Conservation (phyloP, 2,888 invertebrate genomes). For the Cantharis rustica region DNA sequence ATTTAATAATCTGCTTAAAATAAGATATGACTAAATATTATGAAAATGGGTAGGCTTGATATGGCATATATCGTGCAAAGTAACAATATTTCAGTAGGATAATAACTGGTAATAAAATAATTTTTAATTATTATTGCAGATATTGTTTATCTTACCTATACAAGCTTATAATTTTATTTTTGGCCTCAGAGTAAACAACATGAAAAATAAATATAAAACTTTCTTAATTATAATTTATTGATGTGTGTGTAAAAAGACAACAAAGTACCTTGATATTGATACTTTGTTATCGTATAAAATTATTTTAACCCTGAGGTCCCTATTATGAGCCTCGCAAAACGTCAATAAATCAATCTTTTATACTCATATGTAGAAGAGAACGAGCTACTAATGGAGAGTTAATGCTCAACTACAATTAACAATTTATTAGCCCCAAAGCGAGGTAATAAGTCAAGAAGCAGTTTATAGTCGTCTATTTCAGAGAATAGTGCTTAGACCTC, state of each 20-base stretch:
- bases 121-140: constrained; percentile 14
- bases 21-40: neutral
- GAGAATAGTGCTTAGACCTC: neutral
- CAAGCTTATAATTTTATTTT: neutral
- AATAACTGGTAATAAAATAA: constrained; percentile 8
- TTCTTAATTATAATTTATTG: neutral
- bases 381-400: neutral
- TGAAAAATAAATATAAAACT: neutral
- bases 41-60: neutral
- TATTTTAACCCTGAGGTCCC: neutral
- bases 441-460: neutral
- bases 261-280: neutral
- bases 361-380: neutral
- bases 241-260: neutral
- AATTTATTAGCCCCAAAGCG: neutral
- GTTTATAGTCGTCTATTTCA: neutral
- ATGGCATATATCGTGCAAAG: constrained; percentile 2
- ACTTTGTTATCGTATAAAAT: neutral
- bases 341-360: neutral
- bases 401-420: neutral
- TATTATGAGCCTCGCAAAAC: neutral
- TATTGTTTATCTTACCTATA: neutral
- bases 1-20: neutral
- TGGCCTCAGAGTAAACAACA: neutral
- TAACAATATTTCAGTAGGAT: neutral